A percentile compares a stretch with the other conserved stretches of the same genome.
phyloP scores from a whole-genome alignment of 2,113 vertebrate species.

The Balaeniceps rex region DNA sequence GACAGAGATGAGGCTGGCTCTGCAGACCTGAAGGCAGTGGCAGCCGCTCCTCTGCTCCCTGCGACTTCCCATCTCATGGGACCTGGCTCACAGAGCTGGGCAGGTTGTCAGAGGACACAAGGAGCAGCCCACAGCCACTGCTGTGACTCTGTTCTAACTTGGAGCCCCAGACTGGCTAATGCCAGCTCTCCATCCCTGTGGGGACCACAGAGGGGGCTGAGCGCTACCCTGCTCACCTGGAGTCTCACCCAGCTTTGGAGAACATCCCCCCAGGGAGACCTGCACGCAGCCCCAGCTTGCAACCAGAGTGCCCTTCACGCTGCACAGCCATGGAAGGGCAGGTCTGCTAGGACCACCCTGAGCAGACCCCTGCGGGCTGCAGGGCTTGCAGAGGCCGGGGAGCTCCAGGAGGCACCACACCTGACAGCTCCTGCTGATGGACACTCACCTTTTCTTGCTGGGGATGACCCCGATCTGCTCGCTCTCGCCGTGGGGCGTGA shows the following conservation, averaged over 20 bases:
- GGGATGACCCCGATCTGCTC: slow-evolving; percentile 99
- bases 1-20: neutral
- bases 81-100: neutral
- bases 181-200: neutral
- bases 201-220: neutral
- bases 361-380: neutral
- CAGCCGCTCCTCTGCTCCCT: neutral
- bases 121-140: neutral
- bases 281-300: neutral
- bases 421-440: neutral
- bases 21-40: neutral
- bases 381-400: fast-evolving
- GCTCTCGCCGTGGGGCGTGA: slow-evolving; percentile 94
- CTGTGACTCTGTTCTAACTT: neutral
- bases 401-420: fast-evolving
- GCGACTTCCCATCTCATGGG: neutral
- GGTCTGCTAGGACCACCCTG: too few relatives aligned
- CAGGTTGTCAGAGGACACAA: neutral
- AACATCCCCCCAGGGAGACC: neutral
- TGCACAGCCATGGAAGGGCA: neutral
- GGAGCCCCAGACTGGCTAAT: neutral
- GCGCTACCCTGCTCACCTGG: neutral
- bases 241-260: neutral
- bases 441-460: slow-evolving; percentile 93
- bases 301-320: fast-evolving